Evolutionary conservation across 2,888 invertebrate species (phyloP), one percentile per base, ranked within the genome.

Genomic region (Lathronympha strigana): DNA sequence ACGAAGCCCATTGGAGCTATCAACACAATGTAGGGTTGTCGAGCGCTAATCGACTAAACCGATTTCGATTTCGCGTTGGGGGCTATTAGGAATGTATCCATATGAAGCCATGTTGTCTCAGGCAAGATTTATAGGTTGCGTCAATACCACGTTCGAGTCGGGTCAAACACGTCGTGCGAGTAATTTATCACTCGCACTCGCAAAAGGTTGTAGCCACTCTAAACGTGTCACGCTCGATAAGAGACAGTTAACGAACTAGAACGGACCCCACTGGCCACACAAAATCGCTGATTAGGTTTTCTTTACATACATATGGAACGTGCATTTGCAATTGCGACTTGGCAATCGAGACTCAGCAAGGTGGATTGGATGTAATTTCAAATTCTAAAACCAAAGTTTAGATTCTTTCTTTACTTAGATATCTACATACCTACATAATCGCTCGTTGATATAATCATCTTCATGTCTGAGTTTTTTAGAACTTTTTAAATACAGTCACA

Each of bases 171-270:
- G 58, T 51, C 63, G 50, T 40, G 38, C 49, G 28, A 53, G 63
- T 60, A 64, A 64, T 64, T 58, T 64, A 64, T 64, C 64, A 64
- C 58, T 58, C 36, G 43, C 36, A 60, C 63, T 40, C 57, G 57
- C 61, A 61, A 64, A 58, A 53, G 58, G 43, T 51, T 64, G 58
- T 64, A 58, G 58, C 58, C 45, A 64, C 58, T 53, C 64, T 64
- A 60, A 58, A 21, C 58, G 58, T 53, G 45, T 25, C 51, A 60
- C 64, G 58, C 51, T 60, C 64, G 43, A 53, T 64, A 64, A 53
- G 58, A 53, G 51, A 60, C 64, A 47, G 51, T 47, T 53, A 58
- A 53, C 36, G 58, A 53, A 60, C 51, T 60, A 58, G 63, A 58
- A 64, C 51, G 58, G 43, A 63, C 50, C 57, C 33, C 40, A 43